A percentile compares a stretch with the other conserved stretches of the same genome.
These are phyloP conservation scores for Nipponia nippon DNA, from an alignment of 2,113 vertebrate species.

Conservation along the genomic window DNA sequence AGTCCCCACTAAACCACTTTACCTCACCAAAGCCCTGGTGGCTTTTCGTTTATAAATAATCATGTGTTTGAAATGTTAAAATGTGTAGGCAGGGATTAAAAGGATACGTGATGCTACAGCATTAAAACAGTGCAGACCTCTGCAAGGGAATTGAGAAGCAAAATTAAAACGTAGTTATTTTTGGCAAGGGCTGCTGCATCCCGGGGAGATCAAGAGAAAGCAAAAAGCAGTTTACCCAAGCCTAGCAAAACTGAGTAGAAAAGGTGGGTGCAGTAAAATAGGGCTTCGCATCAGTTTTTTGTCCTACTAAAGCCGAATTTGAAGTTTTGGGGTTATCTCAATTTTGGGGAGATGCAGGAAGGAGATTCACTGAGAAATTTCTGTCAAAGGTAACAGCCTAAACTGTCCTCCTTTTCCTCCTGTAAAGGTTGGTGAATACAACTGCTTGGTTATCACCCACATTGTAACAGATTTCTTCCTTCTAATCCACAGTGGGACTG, in stretches of 20 bases:
- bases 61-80: conserved; percentile 53
- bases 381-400: background rate
- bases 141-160: conserved; percentile 40
- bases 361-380: background rate
- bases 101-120: conserved; percentile 8
- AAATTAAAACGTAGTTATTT: conserved; percentile 25
- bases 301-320: background rate
- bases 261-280: background rate
- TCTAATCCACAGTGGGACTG: fast-evolving
- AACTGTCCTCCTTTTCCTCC: background rate
- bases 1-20: conserved; percentile 6
- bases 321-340: background rate
- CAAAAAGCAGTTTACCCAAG: background rate
- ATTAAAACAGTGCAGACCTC: conserved; percentile 19
- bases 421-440: background rate
- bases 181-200: conserved; percentile 12
- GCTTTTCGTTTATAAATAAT: conserved; percentile 45
- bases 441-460: background rate
- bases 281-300: background rate
- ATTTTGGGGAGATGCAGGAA: background rate
- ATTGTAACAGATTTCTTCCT: background rate
- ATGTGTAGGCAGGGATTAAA: conserved; percentile 39
- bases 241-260: background rate
- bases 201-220: conserved; percentile 15
- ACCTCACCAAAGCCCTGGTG: background rate